These are phyloP conservation scores for Gephyroberyx darwinii DNA, from an alignment of 2,797 vertebrate genomes.

Conservation along the genomic window DNA sequence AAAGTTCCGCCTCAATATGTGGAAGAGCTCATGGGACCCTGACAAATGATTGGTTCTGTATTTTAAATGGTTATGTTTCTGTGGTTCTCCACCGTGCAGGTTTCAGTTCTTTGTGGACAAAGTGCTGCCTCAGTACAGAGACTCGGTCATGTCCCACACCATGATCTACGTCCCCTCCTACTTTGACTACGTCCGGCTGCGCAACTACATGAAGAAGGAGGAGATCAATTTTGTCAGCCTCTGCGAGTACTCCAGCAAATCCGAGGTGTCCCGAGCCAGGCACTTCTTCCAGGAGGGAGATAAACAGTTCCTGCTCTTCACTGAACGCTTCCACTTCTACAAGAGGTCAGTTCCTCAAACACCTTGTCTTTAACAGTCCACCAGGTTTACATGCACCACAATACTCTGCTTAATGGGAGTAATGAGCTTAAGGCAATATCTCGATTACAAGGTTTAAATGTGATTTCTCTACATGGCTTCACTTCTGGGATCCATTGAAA, in stretches of 20 bases:
- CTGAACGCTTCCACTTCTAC: slow-evolving; percentile 98
- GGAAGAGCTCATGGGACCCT: neutral
- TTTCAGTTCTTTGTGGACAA: slow-evolving; percentile 92
- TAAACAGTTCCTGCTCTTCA: slow-evolving; percentile 92
- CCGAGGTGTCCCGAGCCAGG: slow-evolving; percentile 86
- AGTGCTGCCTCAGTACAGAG: slow-evolving; percentile 93
- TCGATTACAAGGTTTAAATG: too few species aligned
- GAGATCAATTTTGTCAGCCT: slow-evolving; percentile 88
- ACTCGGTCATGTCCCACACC: slow-evolving; percentile 96
- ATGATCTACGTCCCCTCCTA: slow-evolving; percentile 94
- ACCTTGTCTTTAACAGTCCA: neutral
- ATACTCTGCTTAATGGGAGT: too few species aligned
- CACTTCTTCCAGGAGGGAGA: slow-evolving; percentile 91
- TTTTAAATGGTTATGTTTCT: neutral
- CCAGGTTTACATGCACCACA: neutral
- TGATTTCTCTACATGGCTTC: too few species aligned
- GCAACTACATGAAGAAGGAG: slow-evolving; percentile 94
- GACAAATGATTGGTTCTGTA: neutral
- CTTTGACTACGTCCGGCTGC: slow-evolving; percentile 94
- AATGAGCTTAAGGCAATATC: too few species aligned
- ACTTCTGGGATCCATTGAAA: too few species aligned
- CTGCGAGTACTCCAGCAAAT: slow-evolving; percentile 90
- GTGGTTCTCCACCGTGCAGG: slow-evolving; percentile 71
- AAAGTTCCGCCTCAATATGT: neutral
- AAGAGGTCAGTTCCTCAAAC: slow-evolving; percentile 85